phyloP scores from a whole-genome alignment of 2,888 invertebrate species.

The Bombyx huttoni region DNA sequence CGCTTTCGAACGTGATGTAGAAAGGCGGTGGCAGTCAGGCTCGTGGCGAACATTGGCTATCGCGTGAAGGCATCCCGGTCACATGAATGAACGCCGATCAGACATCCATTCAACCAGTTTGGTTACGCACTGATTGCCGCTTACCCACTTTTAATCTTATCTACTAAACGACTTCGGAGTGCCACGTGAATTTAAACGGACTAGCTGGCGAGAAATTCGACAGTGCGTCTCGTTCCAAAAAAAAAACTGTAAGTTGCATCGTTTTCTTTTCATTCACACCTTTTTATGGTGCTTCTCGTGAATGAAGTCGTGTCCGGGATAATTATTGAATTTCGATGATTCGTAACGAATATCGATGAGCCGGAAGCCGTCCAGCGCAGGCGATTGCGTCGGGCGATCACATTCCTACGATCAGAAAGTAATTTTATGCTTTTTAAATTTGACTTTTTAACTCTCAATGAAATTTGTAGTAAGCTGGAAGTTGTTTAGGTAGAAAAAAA shows the following conservation, averaged over 20 bases:
- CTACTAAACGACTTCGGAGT: constrained; percentile 46
- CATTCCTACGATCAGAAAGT: constrained; percentile 58
- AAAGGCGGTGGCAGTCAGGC: constrained; percentile 7
- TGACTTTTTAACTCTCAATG: constrained; percentile 10
- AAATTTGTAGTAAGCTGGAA: neutral
- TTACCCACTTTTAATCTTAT: constrained; percentile 61
- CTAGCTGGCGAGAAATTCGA: constrained; percentile 21
- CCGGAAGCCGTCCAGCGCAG: constrained; percentile 64
- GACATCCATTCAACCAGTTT: constrained; percentile 61
- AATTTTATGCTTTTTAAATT: constrained; percentile 68
- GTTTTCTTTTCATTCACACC: constrained; percentile 67
- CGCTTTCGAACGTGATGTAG: neutral
- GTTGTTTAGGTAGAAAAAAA: neutral
- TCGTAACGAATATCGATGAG: constrained; percentile 71
- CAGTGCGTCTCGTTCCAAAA: constrained; percentile 37
- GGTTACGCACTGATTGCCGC: constrained; percentile 67
- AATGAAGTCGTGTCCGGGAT: constrained; percentile 71
- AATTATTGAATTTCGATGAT: constrained; percentile 71
- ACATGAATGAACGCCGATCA: constrained; percentile 56
- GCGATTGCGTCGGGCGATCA: constrained; percentile 59
- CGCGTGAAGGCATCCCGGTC: constrained; percentile 60
- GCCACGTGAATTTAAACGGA: constrained; percentile 33
- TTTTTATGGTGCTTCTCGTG: constrained; percentile 63
- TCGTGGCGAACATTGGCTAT: constrained; percentile 12
- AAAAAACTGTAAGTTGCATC: constrained; percentile 42